Base-by-base conservation (phyloP, 2,888 invertebrate genomes). In the Cerceris rybyensis region DNA sequence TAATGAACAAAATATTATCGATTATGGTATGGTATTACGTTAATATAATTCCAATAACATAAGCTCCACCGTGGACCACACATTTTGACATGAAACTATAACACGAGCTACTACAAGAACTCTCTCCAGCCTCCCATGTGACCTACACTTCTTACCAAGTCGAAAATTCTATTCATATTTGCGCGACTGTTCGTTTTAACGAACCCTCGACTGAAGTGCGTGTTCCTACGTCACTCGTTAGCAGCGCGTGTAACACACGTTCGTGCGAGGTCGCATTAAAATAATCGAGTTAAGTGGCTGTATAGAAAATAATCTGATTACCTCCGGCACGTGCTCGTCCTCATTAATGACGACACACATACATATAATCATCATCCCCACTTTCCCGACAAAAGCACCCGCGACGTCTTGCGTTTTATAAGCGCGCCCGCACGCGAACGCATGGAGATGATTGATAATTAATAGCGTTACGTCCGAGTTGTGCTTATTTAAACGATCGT, bases 251-350 rank as follows among this genome's bases (percentile, higher is more conserved):
- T 50, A 60, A 68, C 55, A 9, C n/a, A 52, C 39, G 16, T 17
- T 14, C 17, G 52, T 50, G 58, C 54, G 39, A 49, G 59, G 64
- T 58, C 50, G 39, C 65, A 43, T 79, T 79, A 64, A 69, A 72
- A 66, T 68, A 69, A 79, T 79, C 72, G 72, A 79, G 78, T 79
- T 72, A 79, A 68, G 61, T 57, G 65, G 65, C 57, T 60, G 65
- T 65, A 69, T 65, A 72, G 72, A 78, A 79, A 79, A 69, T 78
- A 79, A 79, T 72, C 69, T 69, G 72, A 69, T 79, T 78, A 79
- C 60, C 54, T 52, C 16, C 43, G 43, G 42, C 72, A 52, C 72
- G 72, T 65, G 72, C 39, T 49, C 17, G 42, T 17, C 54, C 66
- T 71, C 54, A 67, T 71, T 77, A 78, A 67, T 59, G 58, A 13